Conservation (phyloP, 2,113 vertebrate genomes). For the Rana temporaria region DNA sequence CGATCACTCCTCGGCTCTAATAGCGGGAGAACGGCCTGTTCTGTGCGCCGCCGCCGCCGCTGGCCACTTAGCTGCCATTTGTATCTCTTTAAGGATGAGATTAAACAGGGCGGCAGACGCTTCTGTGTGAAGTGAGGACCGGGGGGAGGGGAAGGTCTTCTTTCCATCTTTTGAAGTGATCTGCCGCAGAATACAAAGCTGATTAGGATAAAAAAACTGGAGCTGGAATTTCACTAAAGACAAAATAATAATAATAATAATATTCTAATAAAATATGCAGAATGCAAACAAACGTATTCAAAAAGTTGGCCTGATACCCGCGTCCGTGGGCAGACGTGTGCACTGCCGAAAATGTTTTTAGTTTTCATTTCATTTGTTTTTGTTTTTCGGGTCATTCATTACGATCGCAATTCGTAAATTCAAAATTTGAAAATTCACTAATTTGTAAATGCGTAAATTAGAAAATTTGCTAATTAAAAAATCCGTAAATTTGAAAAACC, state of each 20-base stretch:
- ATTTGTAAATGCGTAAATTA: no score
- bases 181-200: not conserved
- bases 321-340: no score
- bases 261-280: not conserved
- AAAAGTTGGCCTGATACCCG: no score
- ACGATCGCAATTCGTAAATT: no score
- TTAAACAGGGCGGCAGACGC: conserved; percentile 10
- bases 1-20: conserved; percentile 49
- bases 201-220: not conserved
- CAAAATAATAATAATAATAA: no score
- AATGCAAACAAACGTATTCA: not conserved
- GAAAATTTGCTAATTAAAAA: no score
- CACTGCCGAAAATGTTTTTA: no score
- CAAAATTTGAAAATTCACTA: no score
- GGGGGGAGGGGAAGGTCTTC: not conserved
- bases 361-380: no score
- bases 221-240: not conserved
- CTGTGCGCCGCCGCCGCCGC: conserved; percentile 44
- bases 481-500: no score
- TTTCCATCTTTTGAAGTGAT: not conserved
- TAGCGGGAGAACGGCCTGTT: conserved; percentile 55
- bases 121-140: conserved; percentile 10
- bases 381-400: no score
- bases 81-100: conserved; percentile 39
- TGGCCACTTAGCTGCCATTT: conserved; percentile 49